phyloP scores from a whole-genome alignment of 2,888 invertebrate species.

The Drosophila mulleri region DNA sequence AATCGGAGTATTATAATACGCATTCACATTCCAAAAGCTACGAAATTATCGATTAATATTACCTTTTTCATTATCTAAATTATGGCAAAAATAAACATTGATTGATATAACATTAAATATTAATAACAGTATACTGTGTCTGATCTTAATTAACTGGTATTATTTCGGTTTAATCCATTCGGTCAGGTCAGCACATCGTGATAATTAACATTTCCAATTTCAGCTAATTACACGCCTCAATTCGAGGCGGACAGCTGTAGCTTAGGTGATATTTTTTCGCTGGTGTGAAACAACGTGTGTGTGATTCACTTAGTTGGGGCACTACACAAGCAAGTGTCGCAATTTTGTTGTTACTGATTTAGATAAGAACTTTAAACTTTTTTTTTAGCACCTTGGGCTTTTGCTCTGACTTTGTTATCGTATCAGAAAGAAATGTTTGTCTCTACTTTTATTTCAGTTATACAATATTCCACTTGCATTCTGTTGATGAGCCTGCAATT shows the following conservation, averaged over 20 bases:
- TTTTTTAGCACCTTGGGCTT: no score
- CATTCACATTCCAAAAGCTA: neutral
- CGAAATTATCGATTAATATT: neutral
- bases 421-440: neutral
- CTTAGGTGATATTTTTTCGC: neutral
- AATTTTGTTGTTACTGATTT: conserved; percentile 36
- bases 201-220: neutral
- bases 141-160: neutral
- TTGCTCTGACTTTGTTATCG: neutral
- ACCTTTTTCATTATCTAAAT: neutral
- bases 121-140: neutral
- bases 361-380: conserved; percentile 54
- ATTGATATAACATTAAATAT: neutral
- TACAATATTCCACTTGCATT: neutral
- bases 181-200: no score
- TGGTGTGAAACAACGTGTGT: conserved; percentile 29
- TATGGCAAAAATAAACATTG: no score
- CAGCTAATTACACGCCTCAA: neutral
- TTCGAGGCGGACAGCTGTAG: neutral
- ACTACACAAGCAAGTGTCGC: conserved; percentile 39
- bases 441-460: neutral
- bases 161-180: neutral
- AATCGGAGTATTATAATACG: neutral
- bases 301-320: conserved; percentile 50
- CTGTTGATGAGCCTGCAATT: conserved; percentile 46